Conservation (phyloP, 2,888 invertebrate genomes). For the Lochmaea crataegi region DNA sequence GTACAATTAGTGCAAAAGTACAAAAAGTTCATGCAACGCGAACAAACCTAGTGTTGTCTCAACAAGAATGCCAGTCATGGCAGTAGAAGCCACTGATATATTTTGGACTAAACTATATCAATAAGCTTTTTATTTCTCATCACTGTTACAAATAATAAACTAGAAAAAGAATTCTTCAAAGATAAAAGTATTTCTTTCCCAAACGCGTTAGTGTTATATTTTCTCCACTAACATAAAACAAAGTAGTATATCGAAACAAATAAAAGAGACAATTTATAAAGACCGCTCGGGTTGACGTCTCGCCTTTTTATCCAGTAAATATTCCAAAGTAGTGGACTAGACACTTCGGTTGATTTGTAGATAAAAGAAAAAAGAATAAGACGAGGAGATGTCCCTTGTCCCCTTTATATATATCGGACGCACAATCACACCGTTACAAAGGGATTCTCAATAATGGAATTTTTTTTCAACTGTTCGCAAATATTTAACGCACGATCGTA, state of each 20-base stretch:
- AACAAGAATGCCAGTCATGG: no score
- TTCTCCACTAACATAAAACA: constrained; percentile 14
- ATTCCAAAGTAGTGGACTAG: constrained; percentile 64
- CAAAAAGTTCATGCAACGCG: no score
- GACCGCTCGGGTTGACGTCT: constrained; percentile 46
- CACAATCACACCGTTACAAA: constrained; percentile 52
- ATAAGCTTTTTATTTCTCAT: no score
- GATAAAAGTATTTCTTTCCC: not conserved
- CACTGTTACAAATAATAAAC: not conserved
- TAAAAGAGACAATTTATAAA: constrained; percentile 49
- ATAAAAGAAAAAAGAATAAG: constrained; percentile 36
- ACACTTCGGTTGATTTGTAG: constrained; percentile 53
- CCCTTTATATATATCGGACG: constrained; percentile 42
- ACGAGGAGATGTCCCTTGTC: constrained; percentile 41
- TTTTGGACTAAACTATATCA: no score
- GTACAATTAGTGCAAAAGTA: no score
- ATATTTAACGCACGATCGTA: constrained; percentile 23
- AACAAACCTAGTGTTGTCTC: no score
- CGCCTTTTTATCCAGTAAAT: constrained; percentile 59
- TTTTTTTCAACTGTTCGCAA: constrained; percentile 26
- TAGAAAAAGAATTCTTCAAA: not conserved
- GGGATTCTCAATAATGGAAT: constrained; percentile 46
- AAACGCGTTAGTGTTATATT: constrained; percentile 6
- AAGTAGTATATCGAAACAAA: constrained; percentile 9
- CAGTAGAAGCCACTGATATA: no score